Conservation (phyloP, 2,888 invertebrate species). For the Nomada fucata region DNA sequence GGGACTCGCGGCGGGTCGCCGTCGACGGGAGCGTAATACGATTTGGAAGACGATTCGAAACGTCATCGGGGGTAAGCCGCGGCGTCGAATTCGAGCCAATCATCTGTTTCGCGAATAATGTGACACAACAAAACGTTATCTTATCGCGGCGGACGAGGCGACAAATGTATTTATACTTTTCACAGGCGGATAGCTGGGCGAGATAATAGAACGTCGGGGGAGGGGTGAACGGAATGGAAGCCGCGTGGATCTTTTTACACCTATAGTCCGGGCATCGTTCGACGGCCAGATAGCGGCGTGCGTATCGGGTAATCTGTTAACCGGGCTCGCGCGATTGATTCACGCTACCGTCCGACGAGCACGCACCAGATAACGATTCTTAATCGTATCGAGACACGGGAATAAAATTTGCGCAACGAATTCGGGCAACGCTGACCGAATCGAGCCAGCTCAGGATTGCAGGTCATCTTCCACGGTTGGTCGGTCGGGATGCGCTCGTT, state of each 20-base stretch:
- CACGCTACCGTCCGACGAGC: constrained; percentile 5
- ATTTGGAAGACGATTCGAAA: background rate
- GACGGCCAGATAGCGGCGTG: constrained; percentile 30
- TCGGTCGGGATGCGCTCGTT: no score
- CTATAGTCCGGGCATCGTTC: constrained; percentile 19
- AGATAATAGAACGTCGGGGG: constrained; percentile 65
- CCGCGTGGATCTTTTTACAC: constrained; percentile 54
- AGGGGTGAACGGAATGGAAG: constrained; percentile 51
- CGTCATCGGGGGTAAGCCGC: background rate
- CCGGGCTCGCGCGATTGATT: constrained; percentile 30
- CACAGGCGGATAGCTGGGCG: constrained; percentile 72
- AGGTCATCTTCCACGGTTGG: no score
- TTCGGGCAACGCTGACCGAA: constrained; percentile 25
- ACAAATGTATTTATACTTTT: constrained; percentile 69
- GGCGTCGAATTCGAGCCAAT: constrained; percentile 40
- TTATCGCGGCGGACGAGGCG: constrained; percentile 67
- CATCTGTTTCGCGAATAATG: constrained; percentile 42
- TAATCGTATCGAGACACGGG: constrained; percentile 16
- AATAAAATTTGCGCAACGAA: constrained; percentile 36
- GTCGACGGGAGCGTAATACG: background rate
- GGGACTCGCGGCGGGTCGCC: background rate
- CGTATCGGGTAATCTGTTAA: constrained; percentile 34
- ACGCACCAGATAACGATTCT: constrained; percentile 31
- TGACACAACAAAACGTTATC: constrained; percentile 64
- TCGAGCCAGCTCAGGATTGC: background rate